These are phyloP conservation scores for Pinna nobilis DNA, from an alignment of 1,140 invertebrate genomes.

Conservation along the genomic window DNA sequence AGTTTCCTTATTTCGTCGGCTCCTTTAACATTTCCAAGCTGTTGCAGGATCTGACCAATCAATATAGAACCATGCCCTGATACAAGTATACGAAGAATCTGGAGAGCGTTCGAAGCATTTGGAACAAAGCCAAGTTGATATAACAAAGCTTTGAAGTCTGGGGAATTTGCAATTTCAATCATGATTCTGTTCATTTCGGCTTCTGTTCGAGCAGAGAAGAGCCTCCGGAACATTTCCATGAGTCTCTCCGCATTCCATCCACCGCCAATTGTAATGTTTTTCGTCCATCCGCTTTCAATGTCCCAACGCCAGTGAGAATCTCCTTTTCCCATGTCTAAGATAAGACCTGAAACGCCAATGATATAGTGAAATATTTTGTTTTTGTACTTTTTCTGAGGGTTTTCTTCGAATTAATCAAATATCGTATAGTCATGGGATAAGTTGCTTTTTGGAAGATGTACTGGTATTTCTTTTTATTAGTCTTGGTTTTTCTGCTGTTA, in stretches of 20 bases:
- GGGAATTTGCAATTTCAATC: conserved; percentile 37
- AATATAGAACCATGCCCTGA: conserved; percentile 31
- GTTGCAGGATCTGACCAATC: conserved; percentile 20
- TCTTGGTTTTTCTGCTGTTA: no score
- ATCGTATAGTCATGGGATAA: no score
- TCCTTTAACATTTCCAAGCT: conserved; percentile 29
- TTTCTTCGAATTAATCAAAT: no score
- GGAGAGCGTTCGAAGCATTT: conserved; percentile 35
- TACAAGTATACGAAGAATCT: conserved; percentile 33
- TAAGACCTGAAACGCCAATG: conserved; percentile 4
- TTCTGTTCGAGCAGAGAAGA: conserved; percentile 29
- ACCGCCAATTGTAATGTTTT: conserved; percentile 36
- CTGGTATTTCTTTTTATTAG: no score
- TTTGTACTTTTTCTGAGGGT: neutral
- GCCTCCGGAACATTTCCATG: conserved; percentile 27
- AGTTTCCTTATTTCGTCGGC: conserved; percentile 15
- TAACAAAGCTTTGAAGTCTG: conserved; percentile 34
- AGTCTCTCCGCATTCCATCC: conserved; percentile 37
- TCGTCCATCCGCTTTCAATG: conserved; percentile 34
- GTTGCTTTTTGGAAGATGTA: no score
- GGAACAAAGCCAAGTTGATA: conserved; percentile 48
- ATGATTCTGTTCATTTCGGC: conserved; percentile 32
- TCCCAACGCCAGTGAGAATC: conserved; percentile 41
- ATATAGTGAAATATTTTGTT: neutral
- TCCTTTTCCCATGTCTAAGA: conserved; percentile 33